These are phyloP conservation scores for Caenorhabditis sinica DNA, from an alignment of 2,888 invertebrate genomes.

Conservation along the genomic window DNA sequence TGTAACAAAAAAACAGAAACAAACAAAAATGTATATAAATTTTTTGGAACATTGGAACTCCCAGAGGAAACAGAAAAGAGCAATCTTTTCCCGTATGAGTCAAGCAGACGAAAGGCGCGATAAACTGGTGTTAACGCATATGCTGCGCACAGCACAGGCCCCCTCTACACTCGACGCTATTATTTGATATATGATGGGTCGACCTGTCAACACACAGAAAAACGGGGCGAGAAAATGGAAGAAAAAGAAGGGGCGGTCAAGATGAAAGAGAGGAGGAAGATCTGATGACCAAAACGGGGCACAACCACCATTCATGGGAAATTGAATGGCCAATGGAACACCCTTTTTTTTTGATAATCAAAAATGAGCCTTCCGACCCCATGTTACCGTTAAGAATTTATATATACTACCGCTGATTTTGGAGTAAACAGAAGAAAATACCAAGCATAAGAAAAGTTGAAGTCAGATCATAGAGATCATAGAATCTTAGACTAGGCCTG, in stretches of 20 bases:
- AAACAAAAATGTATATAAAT: background rate
- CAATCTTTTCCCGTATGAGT: constrained; percentile 46
- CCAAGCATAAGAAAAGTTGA: no score
- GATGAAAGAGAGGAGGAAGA: constrained; percentile 46
- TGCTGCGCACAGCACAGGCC: constrained; percentile 31
- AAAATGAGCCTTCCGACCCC: no score
- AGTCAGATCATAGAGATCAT: no score
- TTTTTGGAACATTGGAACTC: constrained; percentile 15
- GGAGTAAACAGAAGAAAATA: no score
- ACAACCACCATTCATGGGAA: background rate
- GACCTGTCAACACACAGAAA: constrained; percentile 55
- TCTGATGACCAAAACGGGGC: constrained; percentile 23
- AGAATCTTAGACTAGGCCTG: no score
- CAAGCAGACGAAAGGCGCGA: constrained; percentile 62
- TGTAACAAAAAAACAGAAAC: constrained; percentile 1
- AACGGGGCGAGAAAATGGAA: constrained; percentile 35
- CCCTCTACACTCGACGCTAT: constrained; percentile 64
- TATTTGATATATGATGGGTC: constrained; percentile 67
- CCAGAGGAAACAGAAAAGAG: constrained; percentile 31
- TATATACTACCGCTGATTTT: no score
- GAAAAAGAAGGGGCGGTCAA: constrained; percentile 40
- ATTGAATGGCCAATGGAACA: background rate
- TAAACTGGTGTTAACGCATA: constrained; percentile 66
- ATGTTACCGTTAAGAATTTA: no score
- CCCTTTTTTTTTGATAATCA: no score